Base-by-base conservation (phyloP, 2,888 invertebrate genomes). In the Xanthorhoe designata region DNA sequence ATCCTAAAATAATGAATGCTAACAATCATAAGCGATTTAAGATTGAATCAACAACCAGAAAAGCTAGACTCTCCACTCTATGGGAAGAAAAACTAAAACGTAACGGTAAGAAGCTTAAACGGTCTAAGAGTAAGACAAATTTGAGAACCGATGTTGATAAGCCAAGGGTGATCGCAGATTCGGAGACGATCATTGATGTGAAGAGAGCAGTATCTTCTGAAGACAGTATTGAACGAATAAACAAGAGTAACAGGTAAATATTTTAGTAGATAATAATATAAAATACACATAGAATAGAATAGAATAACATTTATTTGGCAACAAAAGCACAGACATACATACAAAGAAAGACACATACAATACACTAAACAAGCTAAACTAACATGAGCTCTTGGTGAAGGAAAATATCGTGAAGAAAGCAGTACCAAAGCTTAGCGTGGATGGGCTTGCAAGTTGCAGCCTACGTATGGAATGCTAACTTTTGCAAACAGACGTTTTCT, bases 1-100 rank as follows among this genome's bases (percentile, higher is more conserved):
- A 71, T 24, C 59, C 72, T 1, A 70, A 71, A 59, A 45, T 50
- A 15, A 66, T 71, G 6, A 67, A 53, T 15, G 7, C 24, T 8
- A 60, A 42, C 9, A 15, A 53, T n/a, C 49, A 61, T 45, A 66
- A 70, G 35, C 52, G 18, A 49, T 47, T 24, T 0, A 61, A 64
- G 35, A 52, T 15, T 8, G 47, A 52, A 62, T 54, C 53, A 7
- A 61, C 59, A 5, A 70, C 49, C 2, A 62, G 2, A 13, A 60
- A 59, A 61, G 29, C 42, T 18, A 58, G 15, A 53, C 29, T 64
- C 8, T 18, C 62, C 9, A 68, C 63, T 0, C 18, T 59, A 10
- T 61, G 63, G 68, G 38, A 64, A 59, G 66, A 72, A 51, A 60
- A 51, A 42, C 45, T 18, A 0, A 61, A 32, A 38, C 47, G 47